Evolutionary conservation across 2,113 vertebrate genomes (phyloP), one percentile per base, ranked within the genome.

Genomic region (Isurus oxyrinchus): DNA sequence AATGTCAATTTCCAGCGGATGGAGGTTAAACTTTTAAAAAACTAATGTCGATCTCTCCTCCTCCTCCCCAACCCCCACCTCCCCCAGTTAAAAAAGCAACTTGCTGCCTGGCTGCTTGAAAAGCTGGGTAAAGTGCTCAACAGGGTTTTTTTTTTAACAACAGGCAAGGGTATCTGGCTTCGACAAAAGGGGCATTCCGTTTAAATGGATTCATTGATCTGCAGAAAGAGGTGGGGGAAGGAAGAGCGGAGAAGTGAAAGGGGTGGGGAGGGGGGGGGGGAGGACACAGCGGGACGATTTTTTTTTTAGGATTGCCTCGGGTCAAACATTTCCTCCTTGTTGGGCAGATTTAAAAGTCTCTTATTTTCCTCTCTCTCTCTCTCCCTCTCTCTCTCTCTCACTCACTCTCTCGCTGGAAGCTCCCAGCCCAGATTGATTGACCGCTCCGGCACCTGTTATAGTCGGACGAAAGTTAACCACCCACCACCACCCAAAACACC

Each of bases 381-480:
- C 69, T 35, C 27, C 31, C 27, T 8, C 25, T 35, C 69, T 40
- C 59, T 67, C 93, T 94, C 44, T 49, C 44, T 35, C 69, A 21
- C 59, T 35, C 69, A 21, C 59, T 67, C 93, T 94, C 44, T 49
- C 44, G 0, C 40, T 69, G 63, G 40, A 57, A 67, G 61, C n/a
- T 53, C 53, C 40, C 6, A 49, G 3, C 27, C 55, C n/a, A 96
- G 76, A 53, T 93, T 98, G 98, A 98, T 97, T 97, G 98, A 98
- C 98, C 97, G 97, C 97, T 90, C 97, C 96, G 97, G 97, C 98
- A 98, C 98, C 98, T 98, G 98, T 98, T 98, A 97, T 97, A 97
- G 97, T 96, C 96, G 16, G 40, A 95, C 66, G 8, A 14, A 53
- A 67, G 44, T 44, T 8, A 67, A 19, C 63, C 63, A 3, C 8